A percentile compares a stretch with the other conserved stretches of the same genome.
Conservation (phyloP, 2,797 vertebrate genomes). For the Hylomyscus alleni region DNA sequence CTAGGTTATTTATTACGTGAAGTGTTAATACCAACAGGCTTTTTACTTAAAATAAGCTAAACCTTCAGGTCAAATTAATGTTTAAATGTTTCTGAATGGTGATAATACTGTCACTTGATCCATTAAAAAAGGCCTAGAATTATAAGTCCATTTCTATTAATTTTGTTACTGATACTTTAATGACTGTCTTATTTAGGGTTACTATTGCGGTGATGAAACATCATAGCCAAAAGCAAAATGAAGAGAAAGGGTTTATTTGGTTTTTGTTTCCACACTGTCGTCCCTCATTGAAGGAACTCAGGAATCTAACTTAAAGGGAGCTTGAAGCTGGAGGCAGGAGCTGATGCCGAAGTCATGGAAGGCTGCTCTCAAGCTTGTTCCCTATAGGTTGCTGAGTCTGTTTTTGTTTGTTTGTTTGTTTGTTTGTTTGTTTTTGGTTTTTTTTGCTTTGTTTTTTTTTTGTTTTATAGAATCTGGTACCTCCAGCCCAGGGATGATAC, state of each 20-base stretch:
- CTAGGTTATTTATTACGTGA: slow-evolving; percentile 21
- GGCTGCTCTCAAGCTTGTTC: too few relatives aligned
- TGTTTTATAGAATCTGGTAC: neutral
- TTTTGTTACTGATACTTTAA: neutral
- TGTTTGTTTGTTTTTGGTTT: too few relatives aligned
- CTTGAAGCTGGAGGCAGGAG: too few relatives aligned
- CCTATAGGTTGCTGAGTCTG: too few relatives aligned
- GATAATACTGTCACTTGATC: neutral
- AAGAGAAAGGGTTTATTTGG: neutral
- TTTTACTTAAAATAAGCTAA: slow-evolving; percentile 53
- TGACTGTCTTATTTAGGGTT: neutral
- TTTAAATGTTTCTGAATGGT: neutral
- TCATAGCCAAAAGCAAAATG: neutral
- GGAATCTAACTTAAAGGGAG: neutral
- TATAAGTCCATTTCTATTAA: neutral
- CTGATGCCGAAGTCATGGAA: too few relatives aligned
- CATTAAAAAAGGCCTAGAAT: neutral
- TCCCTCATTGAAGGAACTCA: neutral
- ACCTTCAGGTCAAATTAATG: slow-evolving; percentile 44
- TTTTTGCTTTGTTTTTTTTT: too few relatives aligned
- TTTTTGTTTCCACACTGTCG: neutral
- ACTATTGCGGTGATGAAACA: neutral
- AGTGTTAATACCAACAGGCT: neutral
- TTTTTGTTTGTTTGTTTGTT: too few relatives aligned
- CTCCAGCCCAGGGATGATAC: neutral